phyloP scores from a whole-genome alignment of 1,140 invertebrate species.

The Heterodera schachtii region DNA sequence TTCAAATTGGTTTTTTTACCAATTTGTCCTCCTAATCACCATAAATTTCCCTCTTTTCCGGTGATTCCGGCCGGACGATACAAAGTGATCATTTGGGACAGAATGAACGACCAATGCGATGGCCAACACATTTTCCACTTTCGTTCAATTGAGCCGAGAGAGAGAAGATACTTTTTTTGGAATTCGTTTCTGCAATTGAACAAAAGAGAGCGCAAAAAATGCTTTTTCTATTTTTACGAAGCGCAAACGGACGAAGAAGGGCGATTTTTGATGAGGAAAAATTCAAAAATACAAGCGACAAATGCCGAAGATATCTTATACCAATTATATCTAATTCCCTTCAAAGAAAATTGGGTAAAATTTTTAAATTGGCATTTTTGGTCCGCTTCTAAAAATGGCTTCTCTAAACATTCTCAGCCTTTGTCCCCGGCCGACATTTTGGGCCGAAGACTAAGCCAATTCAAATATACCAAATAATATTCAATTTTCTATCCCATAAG shows the following conservation, averaged over 20 bases:
- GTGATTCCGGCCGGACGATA: background rate
- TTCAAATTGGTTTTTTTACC: too few species aligned
- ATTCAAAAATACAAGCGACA: background rate
- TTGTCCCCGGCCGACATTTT: too few species aligned
- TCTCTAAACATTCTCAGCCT: background rate
- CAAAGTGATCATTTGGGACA: background rate
- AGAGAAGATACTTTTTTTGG: background rate
- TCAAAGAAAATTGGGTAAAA: background rate
- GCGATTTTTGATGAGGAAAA: background rate
- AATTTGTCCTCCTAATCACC: too few species aligned
- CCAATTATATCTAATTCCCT: background rate
- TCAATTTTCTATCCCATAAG: too few species aligned
- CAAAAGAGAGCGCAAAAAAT: background rate
- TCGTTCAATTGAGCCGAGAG: background rate
- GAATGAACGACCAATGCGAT: background rate
- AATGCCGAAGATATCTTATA: background rate
- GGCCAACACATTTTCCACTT: background rate
- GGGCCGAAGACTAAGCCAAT: too few species aligned
- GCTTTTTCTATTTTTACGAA: background rate
- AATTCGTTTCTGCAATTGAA: background rate
- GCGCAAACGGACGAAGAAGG: background rate
- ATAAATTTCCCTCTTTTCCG: background rate
- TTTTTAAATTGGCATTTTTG: too few species aligned
- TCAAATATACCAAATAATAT: too few species aligned
- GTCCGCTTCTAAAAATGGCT: background rate